Percentiles rank a stretch among this genome's conserved stretches.
phyloP scores from a whole-genome alignment of 2,113 vertebrate species.

The Melanotaenia duboulayi region DNA sequence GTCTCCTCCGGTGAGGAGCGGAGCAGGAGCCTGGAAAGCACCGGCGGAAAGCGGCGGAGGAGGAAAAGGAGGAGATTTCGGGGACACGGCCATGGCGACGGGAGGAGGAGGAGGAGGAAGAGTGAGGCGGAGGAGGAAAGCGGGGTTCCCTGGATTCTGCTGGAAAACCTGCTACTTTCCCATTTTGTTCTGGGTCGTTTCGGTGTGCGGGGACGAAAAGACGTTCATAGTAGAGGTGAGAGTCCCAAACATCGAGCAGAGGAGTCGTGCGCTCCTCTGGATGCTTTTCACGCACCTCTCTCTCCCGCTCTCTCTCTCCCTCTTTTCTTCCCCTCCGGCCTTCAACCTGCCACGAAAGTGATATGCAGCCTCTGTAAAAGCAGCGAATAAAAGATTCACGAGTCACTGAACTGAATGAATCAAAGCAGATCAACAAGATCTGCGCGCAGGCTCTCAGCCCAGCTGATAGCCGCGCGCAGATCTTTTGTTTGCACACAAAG shows the following conservation, averaged over 20 bases:
- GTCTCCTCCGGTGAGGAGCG: constrained; percentile 62
- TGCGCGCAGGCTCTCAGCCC: not conserved
- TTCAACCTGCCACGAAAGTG: not conserved
- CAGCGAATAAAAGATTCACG: constrained; percentile 37
- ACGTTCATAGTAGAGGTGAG: constrained; percentile 84
- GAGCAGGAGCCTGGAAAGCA: constrained; percentile 69
- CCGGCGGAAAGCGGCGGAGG: constrained; percentile 58
- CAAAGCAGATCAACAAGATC: not conserved
- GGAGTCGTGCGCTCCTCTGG: not conserved
- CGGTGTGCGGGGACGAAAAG: constrained; percentile 82
- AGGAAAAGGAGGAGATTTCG: constrained; percentile 52
- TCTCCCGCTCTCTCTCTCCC: not conserved
- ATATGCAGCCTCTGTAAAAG: not conserved
- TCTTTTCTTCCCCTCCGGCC: not conserved
- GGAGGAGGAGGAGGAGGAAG: constrained; percentile 61
- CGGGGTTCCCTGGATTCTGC: constrained; percentile 76
- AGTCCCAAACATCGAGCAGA: not conserved
- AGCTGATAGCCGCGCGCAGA: not conserved
- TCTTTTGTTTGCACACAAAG: constrained; percentile 25
- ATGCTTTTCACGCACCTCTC: constrained; percentile 7
- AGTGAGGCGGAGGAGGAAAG: constrained; percentile 75
- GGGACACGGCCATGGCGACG: constrained; percentile 77
- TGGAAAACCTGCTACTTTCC: constrained; percentile 84
- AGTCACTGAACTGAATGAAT: constrained; percentile 33
- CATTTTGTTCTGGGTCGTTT: constrained; percentile 81